Conservation (phyloP, 2,888 invertebrate genomes). For the Caenorhabditis sulstoni region DNA sequence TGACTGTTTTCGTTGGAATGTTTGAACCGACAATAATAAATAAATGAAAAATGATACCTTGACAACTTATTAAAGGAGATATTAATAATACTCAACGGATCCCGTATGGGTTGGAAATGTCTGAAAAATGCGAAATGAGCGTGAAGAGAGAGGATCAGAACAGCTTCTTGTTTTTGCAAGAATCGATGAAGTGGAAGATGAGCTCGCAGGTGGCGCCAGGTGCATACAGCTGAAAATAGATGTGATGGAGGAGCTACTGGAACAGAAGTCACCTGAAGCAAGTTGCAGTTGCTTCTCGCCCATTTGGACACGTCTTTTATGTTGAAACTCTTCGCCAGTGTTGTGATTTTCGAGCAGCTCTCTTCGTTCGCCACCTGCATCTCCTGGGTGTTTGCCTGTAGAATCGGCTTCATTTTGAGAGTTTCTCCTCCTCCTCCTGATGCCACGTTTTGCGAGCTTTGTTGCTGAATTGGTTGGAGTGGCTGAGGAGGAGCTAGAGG, state of each 20-base stretch:
- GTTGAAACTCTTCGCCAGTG: conserved; percentile 54
- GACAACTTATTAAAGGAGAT: neutral
- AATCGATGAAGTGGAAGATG: conserved; percentile 67
- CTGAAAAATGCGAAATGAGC: conserved; percentile 43
- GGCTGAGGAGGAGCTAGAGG: conserved; percentile 22
- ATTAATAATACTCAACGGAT: conserved; percentile 1
- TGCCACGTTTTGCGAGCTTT: conserved; percentile 18
- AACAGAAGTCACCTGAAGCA: conserved; percentile 42
- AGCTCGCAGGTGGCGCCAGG: conserved; percentile 64
- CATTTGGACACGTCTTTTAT: conserved; percentile 64
- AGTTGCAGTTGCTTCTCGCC: conserved; percentile 63
- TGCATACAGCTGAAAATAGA: conserved; percentile 54
- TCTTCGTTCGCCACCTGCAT: conserved; percentile 63
- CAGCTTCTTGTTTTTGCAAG: conserved; percentile 62
- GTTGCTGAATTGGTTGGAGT: conserved; percentile 36
- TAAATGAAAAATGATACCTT: neutral
- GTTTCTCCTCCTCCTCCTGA: conserved; percentile 23
- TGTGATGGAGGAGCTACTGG: neutral
- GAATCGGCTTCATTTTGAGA: conserved; percentile 55
- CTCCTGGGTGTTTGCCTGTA: conserved; percentile 53
- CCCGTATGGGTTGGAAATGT: conserved; percentile 56
- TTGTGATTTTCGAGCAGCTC: conserved; percentile 61
- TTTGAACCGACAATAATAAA: neutral
- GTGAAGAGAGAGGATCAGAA: conserved; percentile 41
- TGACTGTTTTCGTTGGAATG: conserved; percentile 7